Evolutionary conservation across 37 sponge, comb jelly and placozoan genomes (phyloP), one percentile per base, ranked within the genome.

Genomic region (Sycon ciliatum): DNA sequence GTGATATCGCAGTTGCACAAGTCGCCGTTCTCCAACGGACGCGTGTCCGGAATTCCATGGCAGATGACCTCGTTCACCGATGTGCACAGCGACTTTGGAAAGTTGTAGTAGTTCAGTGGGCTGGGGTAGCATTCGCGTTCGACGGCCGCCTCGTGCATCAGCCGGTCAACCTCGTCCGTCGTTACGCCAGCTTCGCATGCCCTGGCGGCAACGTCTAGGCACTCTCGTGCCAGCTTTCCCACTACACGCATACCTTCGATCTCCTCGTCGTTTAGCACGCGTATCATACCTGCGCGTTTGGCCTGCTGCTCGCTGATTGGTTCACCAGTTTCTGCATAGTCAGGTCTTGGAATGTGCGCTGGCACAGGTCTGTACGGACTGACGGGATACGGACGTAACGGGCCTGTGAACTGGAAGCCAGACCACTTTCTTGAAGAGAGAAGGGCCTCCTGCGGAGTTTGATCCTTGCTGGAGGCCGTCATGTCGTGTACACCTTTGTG

Each of bases 1-100:
- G 85, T 87, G 24, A 87, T 61, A 69, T 90, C 91, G 35, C 86
- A 87, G 78, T 94, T 94, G 73, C 86, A 80, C 1, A 94, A 89
- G 70, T 94, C 95, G 36, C 95, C 95, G 57, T 94, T 80, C 32
- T 84, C 70, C 33, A 94, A 46, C n/a, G 85, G 84, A 34, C 95
- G 76, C 34, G 22, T 65, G 66, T 94, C 95, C 16, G 95, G 95
- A 24, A 94, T 94, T 7, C 95, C 95, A 34, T 94, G 95, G 58
- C 95, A 94, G 33, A 94, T 94, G 52, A 94, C 87, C 61, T 94
- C 95, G 53, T 94, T 94, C 30, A 94, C 95, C 46, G 95, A 93
- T 84, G 85, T 89, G 78, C 95, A 94, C 66, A 90, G 89, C 13
- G 95, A 94, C 65, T 94, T 94, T 27, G 95, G 95, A 61, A 86